Evolutionary conservation across 2,797 vertebrate genomes (phyloP), one percentile per base, ranked within the genome.

Genomic region (Zenarchopterus dispar): DNA sequence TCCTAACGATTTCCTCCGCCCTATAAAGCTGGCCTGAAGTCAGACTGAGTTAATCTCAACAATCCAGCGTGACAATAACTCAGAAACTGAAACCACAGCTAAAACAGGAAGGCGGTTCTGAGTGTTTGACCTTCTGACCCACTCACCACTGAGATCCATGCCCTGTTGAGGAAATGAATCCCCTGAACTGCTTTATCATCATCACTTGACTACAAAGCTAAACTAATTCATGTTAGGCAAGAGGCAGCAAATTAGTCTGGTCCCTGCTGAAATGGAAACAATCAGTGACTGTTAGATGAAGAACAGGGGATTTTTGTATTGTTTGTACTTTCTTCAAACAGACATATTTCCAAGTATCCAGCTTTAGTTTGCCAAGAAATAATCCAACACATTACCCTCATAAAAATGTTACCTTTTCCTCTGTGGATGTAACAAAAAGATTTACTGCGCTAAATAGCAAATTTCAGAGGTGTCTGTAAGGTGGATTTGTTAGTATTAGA

Each of bases 81-180:
- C 90, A 86, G 81, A 73, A 43, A 65, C 67, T 49, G 43, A 76
- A 77, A 67, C 73, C 58, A 31, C 46, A 3, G 44, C 74, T 71
- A 50, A 56, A 67, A 71, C 68, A 62, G 68, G 63, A 62, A 75
- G 67, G 41, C 45, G 67, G 56, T 59, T 63, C 65, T 68, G 74
- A 70, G 78, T 44, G 78, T 78, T 85, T 83, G 87, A 88, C 84
- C 81, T 68, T 67, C 51, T 66, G 77, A 81, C 85, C 85, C 72
- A 23, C 47, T 24, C 4, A 56, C 75, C 73, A 67, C 80, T 73
- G 71, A 82, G 51, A 77, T 69, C 68, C 50, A 73, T 70, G 71
- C 71, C 72, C 64, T 55, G 73, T 65, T 26, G 69, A 81, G 80
- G 87, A 86, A 84, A 84, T 81, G 80, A 88, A 67, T 68, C 61